Evolutionary conservation across 2,797 vertebrate genomes (phyloP).

Genomic region (Halcyon chelicuti): DNA sequence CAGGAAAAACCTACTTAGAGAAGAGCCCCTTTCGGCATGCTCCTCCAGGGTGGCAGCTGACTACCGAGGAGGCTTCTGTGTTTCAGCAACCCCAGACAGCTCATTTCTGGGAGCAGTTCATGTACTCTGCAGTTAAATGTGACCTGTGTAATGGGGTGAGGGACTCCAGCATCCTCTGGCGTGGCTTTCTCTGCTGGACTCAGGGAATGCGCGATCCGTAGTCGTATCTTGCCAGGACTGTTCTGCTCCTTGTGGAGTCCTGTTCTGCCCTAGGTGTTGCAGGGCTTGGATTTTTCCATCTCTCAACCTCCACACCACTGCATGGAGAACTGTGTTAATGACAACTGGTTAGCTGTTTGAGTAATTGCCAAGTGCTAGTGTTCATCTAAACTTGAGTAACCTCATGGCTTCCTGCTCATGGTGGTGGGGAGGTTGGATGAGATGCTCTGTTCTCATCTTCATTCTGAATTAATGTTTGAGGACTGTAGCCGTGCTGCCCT

Average conservation of each 20-base stretch:
- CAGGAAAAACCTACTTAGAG: conserved; percentile 3
- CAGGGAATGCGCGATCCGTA: neutral
- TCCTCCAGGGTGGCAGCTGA: neutral
- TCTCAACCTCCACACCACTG: neutral
- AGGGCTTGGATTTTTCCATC: neutral
- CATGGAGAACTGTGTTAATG: neutral
- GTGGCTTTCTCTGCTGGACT: conserved; percentile 17
- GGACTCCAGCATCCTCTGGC: neutral
- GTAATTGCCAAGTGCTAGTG: neutral
- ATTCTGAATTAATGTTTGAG: neutral
- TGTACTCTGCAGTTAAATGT: neutral
- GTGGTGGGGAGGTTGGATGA: neutral
- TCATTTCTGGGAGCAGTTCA: neutral
- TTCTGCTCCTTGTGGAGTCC: neutral
- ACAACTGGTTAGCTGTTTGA: neutral
- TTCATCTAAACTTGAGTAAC: neutral
- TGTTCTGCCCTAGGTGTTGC: neutral
- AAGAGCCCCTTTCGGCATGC: neutral
- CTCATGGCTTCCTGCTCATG: neutral
- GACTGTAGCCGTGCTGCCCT: neutral
- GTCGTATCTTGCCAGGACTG: neutral
- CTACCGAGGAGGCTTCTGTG: neutral
- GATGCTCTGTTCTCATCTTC: neutral
- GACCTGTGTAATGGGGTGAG: neutral
- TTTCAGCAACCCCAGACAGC: neutral